Evolutionary conservation across 2,888 invertebrate species (phyloP).

Genomic region (Zaprionus lineosus): DNA sequence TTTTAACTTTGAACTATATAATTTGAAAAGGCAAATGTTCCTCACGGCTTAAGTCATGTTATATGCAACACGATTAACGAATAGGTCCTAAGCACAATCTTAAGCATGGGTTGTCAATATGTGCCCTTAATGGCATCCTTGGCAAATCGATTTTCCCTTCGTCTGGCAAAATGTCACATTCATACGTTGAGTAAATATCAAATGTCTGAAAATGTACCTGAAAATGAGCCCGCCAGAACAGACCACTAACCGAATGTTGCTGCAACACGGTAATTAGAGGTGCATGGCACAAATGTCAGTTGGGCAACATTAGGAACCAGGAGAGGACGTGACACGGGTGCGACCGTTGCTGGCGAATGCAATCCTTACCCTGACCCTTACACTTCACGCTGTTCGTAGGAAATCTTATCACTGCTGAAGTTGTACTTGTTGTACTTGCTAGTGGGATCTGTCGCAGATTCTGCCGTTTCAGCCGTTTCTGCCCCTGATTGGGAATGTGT

Average conservation of each 20-base stretch:
- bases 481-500: conserved; percentile 68
- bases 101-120: too few species aligned
- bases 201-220: too few species aligned
- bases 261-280: conserved; percentile 65
- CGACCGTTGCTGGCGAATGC: conserved; percentile 16
- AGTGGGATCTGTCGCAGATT: conserved; percentile 15
- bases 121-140: too few species aligned
- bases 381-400: background rate
- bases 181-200: too few species aligned
- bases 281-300: conserved; percentile 52
- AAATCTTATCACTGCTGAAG: background rate
- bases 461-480: conserved; percentile 17
- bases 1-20: too few species aligned
- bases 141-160: too few species aligned
- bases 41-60: too few species aligned
- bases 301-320: conserved; percentile 31
- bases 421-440: conserved; percentile 30
- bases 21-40: too few species aligned
- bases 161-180: too few species aligned
- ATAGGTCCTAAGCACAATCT: too few species aligned
- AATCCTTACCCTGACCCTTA: background rate
- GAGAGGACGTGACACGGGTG: conserved; percentile 18
- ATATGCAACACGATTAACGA: too few species aligned
- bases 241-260: conserved; percentile 59
- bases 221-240: conserved; percentile 22